Evolutionary conservation across 2,113 vertebrate species (phyloP).

Genomic region (Butorides virescens): DNA sequence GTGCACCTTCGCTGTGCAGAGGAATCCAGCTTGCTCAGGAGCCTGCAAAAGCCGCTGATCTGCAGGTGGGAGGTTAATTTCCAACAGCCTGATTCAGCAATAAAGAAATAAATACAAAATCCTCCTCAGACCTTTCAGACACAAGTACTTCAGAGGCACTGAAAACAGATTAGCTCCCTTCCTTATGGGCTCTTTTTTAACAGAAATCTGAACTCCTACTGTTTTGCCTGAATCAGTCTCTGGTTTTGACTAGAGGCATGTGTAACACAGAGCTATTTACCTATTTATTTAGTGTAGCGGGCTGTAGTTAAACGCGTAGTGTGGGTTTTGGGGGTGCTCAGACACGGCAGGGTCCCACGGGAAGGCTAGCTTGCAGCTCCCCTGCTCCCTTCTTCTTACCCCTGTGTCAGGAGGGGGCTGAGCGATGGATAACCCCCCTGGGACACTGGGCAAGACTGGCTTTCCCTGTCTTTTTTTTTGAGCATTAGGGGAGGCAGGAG

Average conservation of each 20-base stretch:
- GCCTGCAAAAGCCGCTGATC: not conserved
- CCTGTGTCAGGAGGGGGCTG: not conserved
- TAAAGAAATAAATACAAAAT: conserved; percentile 1
- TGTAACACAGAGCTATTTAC: not conserved
- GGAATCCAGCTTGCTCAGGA: not conserved
- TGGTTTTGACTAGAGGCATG: not conserved
- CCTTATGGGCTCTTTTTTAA: not conserved
- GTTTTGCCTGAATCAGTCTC: not conserved
- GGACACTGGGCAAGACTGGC: not conserved
- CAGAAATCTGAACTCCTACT: not conserved
- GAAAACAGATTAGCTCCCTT: not conserved
- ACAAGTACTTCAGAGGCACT: not conserved
- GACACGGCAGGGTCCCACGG: rapidly evolving
- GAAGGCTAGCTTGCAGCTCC: not conserved
- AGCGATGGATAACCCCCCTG: not conserved
- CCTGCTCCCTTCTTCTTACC: not conserved
- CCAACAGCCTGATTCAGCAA: not conserved
- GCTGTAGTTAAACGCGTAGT: not conserved
- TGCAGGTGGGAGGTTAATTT: conserved; percentile 16
- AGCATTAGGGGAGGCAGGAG: not conserved
- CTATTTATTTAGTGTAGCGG: not conserved
- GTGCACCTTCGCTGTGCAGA: not conserved
- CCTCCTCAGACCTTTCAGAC: not conserved
- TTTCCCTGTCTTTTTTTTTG: not conserved
- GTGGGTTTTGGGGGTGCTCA: not conserved